Evolutionary conservation across 1,140 invertebrate species (phyloP), one percentile per base, ranked within the genome.

Genomic region (Drosophila elegans): DNA sequence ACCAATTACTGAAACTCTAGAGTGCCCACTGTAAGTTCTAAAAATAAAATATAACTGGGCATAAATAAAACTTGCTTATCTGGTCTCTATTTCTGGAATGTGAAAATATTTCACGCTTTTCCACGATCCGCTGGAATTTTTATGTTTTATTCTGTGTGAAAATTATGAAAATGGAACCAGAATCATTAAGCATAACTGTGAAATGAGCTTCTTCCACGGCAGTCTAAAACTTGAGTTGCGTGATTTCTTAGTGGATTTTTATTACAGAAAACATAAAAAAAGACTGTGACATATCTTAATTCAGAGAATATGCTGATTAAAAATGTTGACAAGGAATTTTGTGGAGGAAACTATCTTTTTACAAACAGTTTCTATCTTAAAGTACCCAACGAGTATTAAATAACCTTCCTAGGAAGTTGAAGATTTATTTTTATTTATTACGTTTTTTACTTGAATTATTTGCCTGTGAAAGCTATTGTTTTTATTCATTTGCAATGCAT

Each of bases 81-180:
- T 60, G 11, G 12, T 39, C 52, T 9, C 29, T 59, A 32, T 45
- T 61, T 45, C 21, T 36, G 34, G 34, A 39, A 38, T 62, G 61
- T 64, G 41, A 64, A 64, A 64, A 64, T 64, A 44, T 61, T 64
- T 36, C 39, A 62, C 41, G 21, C 61, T 64, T 61, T 63, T 63
- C 55, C 61, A 61, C 61, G 32, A 61, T 64, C 52, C 41, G 9
- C 16, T 13, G 27, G 12, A 41, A 56, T 13, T 41, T 51, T n/a
- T 16, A 13, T 4, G 12, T 1, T 32, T 51, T 51, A 45, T 45
- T 64, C 32, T 49, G 57, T 67, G 63, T 25, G 62, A 66, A 66
- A 46, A 48, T 51, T 66, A 32, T 49, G 16, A 62, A 64, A 64
- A 64, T 59, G 62, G 51, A 63, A 63, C 60, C 52, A 63, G 60